Evolutionary conservation across 1,140 invertebrate genomes (phyloP), one percentile per base, ranked within the genome.

Genomic region (Akabosia matsudoensis): DNA sequence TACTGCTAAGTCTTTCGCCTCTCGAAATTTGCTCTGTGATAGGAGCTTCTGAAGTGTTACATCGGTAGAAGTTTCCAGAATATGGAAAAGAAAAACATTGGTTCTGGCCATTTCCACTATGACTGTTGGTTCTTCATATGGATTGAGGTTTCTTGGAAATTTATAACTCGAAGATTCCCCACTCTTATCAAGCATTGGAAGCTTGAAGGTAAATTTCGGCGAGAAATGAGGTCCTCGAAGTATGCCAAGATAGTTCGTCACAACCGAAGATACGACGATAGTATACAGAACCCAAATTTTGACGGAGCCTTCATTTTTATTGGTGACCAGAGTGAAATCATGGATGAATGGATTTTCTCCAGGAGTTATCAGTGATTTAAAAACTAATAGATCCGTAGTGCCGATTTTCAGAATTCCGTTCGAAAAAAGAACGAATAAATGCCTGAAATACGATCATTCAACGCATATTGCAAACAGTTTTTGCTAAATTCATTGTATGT

Each of bases 281-380:
- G 74, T 67, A 26, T 71, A 81, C 10, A 79, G 37, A 1, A 45
- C 74, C 80, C 80, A 81, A 0, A 81, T 1, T 72, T 79, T 78
- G 0, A 79, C 31, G 1, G 18, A 22, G 16, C 70, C 56, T 1
- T 52, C 45, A 22, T 54, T 54, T n/a, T 13, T n/a, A 45, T 73
- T 45, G 22, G 78, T 37, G 16, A 79, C 67, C 1, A 75, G 16
- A 0, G 33, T 31, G 54, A 79, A 81, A 34, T 81, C 80, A 31
- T 81, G 77, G 16, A 81, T 70, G 16, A 73, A 56, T 2, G 10
- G n/a, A 4, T 10, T 4, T 24, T 7, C 54, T 56, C 3, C 4
- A 10, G 22, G 22, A 24, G 24, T 13, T 10, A 4, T 56, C 24
- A 56, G n/a, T 16, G 54, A 56, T 16, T 56, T 56, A 56, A 56